A percentile compares a stretch with the other conserved stretches of the same genome.
Evolutionary conservation across 2,888 invertebrate genomes (phyloP).

Genomic region (Xestia sexstrigata): DNA sequence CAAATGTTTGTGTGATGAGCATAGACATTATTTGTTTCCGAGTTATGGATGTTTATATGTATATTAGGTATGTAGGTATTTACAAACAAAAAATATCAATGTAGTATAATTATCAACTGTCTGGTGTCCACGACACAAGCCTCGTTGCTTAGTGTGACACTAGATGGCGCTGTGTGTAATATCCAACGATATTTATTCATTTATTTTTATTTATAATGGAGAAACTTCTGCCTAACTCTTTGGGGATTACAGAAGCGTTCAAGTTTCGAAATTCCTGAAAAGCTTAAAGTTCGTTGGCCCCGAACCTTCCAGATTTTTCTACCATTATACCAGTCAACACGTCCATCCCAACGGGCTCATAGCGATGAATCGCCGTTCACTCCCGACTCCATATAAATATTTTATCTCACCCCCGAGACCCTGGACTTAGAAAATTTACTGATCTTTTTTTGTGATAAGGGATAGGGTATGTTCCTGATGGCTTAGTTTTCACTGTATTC

Average conservation of each 20-base stretch:
- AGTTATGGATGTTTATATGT: too few relatives aligned
- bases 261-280: neutral
- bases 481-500: neutral
- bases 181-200: too few relatives aligned
- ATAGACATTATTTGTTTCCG: too few relatives aligned
- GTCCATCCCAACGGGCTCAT: slow-evolving; percentile 40
- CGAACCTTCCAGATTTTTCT: slow-evolving; percentile 41
- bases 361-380: slow-evolving; percentile 37
- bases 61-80: too few relatives aligned
- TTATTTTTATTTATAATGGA: too few relatives aligned
- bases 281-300: neutral
- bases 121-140: too few relatives aligned
- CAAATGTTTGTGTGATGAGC: too few relatives aligned
- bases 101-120: too few relatives aligned
- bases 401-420: slow-evolving; percentile 48
- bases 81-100: too few relatives aligned
- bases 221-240: neutral
- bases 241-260: neutral
- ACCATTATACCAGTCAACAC: slow-evolving; percentile 26
- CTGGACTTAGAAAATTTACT: slow-evolving; percentile 4
- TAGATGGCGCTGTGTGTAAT: too few relatives aligned
- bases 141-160: too few relatives aligned
- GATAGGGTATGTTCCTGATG: neutral
- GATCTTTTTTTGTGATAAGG: slow-evolving; percentile 11
- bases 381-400: slow-evolving; percentile 55